These are phyloP conservation scores for Galeopterus variegatus DNA, from an alignment of 2,113 vertebrate genomes.

Conservation along the genomic window DNA sequence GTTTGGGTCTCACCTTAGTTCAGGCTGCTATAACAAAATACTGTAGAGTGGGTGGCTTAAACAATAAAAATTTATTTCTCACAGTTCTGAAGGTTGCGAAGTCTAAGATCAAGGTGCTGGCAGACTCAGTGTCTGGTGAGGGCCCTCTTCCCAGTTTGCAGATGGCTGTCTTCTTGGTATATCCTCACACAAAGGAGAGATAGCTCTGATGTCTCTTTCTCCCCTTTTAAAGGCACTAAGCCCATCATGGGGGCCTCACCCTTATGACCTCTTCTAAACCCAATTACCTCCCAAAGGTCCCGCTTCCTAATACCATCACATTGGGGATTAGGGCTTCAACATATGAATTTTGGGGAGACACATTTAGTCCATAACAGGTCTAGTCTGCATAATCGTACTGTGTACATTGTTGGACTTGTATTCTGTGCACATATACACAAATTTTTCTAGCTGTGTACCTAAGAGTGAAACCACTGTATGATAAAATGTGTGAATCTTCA, in stretches of 20 bases:
- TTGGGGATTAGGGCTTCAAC: neutral
- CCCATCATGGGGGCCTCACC: neutral
- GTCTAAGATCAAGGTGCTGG: neutral
- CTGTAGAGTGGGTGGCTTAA: neutral
- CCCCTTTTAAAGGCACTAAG: neutral
- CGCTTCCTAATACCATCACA: neutral
- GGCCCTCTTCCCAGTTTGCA: too few species aligned
- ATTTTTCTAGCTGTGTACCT: neutral
- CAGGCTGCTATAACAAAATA: neutral
- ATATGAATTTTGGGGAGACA: neutral
- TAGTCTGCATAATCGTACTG: neutral
- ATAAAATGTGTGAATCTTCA: neutral
- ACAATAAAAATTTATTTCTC: neutral
- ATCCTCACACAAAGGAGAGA: neutral
- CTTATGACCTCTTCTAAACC: neutral
- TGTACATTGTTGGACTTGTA: neutral
- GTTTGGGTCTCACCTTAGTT: neutral
- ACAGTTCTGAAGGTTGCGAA: neutral
- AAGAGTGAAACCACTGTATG: neutral
- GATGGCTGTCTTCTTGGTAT: neutral
- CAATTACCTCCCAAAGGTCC: neutral
- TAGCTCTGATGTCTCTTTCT: neutral
- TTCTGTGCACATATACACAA: neutral
- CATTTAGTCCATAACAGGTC: neutral
- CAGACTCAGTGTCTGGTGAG: too few species aligned